These are phyloP conservation scores for Rhimphoctona megacephalus DNA, from an alignment of 2,888 invertebrate genomes.

Conservation along the genomic window DNA sequence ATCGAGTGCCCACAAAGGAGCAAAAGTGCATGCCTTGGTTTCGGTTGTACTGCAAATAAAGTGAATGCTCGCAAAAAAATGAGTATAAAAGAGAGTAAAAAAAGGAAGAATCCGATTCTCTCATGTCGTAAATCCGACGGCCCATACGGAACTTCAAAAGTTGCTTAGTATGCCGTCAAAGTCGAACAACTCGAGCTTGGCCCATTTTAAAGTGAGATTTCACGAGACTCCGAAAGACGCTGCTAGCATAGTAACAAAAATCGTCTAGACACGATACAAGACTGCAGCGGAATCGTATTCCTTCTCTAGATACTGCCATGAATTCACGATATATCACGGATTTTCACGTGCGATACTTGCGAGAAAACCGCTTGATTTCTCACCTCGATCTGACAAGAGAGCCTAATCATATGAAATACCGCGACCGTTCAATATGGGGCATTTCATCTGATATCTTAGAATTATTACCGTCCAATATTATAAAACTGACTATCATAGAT, in stretches of 20 bases:
- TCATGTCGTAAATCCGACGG: slow-evolving; percentile 49
- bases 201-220: slow-evolving; percentile 70
- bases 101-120: slow-evolving; percentile 10
- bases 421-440: not conserved
- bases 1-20: slow-evolving; percentile 33
- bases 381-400: slow-evolving; percentile 25
- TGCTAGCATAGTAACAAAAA: slow-evolving; percentile 72
- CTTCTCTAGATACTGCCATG: slow-evolving; percentile 9
- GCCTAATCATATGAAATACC: slow-evolving; percentile 40
- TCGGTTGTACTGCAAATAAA: slow-evolving; percentile 36
- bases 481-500: not conserved
- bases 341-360: slow-evolving; percentile 34
- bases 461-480: not conserved
- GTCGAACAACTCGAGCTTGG: slow-evolving; percentile 65
- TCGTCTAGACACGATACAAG: slow-evolving; percentile 67
- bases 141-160: slow-evolving; percentile 47
- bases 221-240: slow-evolving; percentile 67
- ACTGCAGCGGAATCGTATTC: slow-evolving; percentile 43
- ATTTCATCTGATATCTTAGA: not conserved
- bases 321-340: slow-evolving; percentile 40
- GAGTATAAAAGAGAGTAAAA: not conserved
- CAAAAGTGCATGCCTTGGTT: slow-evolving; percentile 54
- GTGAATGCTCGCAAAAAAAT: slow-evolving; percentile 30
- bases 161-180: slow-evolving; percentile 69
- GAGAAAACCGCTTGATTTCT: slow-evolving; percentile 41